A percentile compares a stretch with the other conserved stretches of the same genome.
These are phyloP conservation scores for Pteropus alecto DNA, from an alignment of 2,113 vertebrate species.

Conservation along the genomic window DNA sequence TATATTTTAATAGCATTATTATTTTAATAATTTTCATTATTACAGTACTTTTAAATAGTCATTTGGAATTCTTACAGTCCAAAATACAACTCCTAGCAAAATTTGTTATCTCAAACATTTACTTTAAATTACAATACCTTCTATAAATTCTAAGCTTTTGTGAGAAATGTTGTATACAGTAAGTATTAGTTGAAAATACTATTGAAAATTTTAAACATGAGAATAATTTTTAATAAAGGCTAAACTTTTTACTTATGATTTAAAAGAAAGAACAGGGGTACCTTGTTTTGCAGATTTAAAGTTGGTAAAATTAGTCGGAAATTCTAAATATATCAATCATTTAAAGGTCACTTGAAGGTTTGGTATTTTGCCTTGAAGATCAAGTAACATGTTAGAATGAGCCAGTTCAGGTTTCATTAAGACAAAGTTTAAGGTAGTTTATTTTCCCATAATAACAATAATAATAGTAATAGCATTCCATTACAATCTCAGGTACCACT, in stretches of 20 bases:
- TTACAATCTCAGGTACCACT: not conserved
- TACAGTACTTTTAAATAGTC: not conserved
- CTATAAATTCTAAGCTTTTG: not conserved
- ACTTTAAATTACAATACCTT: not conserved
- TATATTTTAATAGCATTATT: constrained; percentile 31
- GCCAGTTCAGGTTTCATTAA: not conserved
- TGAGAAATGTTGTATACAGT: not conserved
- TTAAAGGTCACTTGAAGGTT: constrained; percentile 13
- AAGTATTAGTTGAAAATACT: not conserved
- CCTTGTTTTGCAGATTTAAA: not conserved
- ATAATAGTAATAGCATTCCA: not conserved
- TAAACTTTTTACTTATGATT: not conserved
- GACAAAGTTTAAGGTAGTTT: not conserved
- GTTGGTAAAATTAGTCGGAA: constrained; percentile 10
- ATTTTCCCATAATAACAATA: not conserved
- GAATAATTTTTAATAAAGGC: not conserved
- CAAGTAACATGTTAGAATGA: not conserved
- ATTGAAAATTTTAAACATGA: not conserved
- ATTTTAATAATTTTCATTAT: constrained; percentile 46
- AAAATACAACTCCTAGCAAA: not conserved
- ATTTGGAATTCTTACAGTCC: not conserved
- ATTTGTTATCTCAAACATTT: not conserved
- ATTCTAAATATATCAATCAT: constrained; percentile 48
- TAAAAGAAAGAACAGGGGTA: not conserved
- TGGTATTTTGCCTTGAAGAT: not conserved